Evolutionary conservation across 2,888 invertebrate genomes (phyloP).

Genomic region (Augiades crinisus): DNA sequence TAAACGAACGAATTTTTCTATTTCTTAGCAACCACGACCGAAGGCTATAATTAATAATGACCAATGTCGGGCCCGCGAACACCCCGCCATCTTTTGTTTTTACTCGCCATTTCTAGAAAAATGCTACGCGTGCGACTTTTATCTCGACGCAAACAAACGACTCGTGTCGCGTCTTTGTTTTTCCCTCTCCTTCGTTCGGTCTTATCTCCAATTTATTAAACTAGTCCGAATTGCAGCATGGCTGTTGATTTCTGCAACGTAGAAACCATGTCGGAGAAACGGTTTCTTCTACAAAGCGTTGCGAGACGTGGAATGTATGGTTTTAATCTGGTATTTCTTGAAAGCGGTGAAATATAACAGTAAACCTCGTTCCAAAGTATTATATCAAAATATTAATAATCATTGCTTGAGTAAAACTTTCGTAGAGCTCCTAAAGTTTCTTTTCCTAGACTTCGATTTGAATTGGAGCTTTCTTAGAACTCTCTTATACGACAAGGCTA

Average conservation of each 20-base stretch:
- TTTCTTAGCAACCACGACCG: neutral
- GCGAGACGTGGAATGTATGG: too few relatives aligned
- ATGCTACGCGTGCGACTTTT: conserved; percentile 65
- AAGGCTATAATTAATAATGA: conserved; percentile 69
- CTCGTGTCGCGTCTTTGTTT: conserved; percentile 55
- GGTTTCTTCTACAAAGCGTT: neutral
- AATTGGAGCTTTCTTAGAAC: too few relatives aligned
- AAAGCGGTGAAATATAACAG: too few relatives aligned
- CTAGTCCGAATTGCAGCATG: conserved; percentile 48
- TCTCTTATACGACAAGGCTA: too few relatives aligned
- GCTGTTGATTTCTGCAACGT: conserved; percentile 29
- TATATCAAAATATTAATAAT: too few relatives aligned
- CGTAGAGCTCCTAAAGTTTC: too few relatives aligned
- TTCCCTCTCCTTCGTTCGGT: conserved; percentile 36
- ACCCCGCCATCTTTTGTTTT: conserved; percentile 61
- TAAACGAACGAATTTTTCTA: conserved; percentile 7
- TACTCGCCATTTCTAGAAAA: conserved; percentile 69
- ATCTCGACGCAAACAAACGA: conserved; percentile 63
- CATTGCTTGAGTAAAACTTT: too few relatives aligned
- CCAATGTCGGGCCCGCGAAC: conserved; percentile 49
- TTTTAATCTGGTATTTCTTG: too few relatives aligned
- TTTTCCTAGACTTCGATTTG: too few relatives aligned
- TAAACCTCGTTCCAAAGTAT: too few relatives aligned
- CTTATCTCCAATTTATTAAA: conserved; percentile 57
- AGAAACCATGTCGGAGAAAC: conserved; percentile 9